A percentile compares a stretch with the other conserved stretches of the same genome.
Evolutionary conservation across 1,140 invertebrate genomes (phyloP).

Genomic region (Chionoecetes opilio): DNA sequence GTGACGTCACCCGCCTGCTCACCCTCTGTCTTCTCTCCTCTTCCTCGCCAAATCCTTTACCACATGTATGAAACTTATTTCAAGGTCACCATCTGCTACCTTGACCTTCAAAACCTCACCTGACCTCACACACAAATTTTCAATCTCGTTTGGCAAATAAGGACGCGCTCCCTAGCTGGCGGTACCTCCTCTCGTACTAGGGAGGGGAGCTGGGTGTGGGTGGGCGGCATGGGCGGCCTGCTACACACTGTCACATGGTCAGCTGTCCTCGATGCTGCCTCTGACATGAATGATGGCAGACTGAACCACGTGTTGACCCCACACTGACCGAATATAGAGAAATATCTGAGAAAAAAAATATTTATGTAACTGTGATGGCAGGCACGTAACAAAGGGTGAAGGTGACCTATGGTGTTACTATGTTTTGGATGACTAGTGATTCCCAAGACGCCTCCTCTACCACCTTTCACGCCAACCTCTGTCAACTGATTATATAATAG

Average conservation of each 20-base stretch:
- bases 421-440: slow-evolving; percentile 13
- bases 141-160: slow-evolving; percentile 72
- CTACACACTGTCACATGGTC: slow-evolving; percentile 36
- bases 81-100: slow-evolving; percentile 60
- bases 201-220: slow-evolving; percentile 45
- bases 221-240: slow-evolving; percentile 33
- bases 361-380: neutral
- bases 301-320: slow-evolving; percentile 57
- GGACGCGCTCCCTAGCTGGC: slow-evolving; percentile 54
- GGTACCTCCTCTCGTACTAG: slow-evolving; percentile 67
- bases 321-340: slow-evolving; percentile 41
- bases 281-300: neutral
- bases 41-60: slow-evolving; percentile 33
- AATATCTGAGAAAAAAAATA: slow-evolving; percentile 28
- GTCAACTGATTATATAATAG: slow-evolving; percentile 78
- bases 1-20: slow-evolving; percentile 58
- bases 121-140: slow-evolving; percentile 73
- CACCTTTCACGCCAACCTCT: slow-evolving; percentile 76
- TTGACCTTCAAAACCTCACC: slow-evolving; percentile 54
- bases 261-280: neutral
- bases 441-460: slow-evolving; percentile 38
- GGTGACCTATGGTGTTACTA: neutral
- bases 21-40: slow-evolving; percentile 41
- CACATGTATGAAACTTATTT: slow-evolving; percentile 67
- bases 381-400: slow-evolving; percentile 34